Evolutionary conservation across 2,113 vertebrate genomes (phyloP), one percentile per base, ranked within the genome.

Genomic region (Gorilla gorilla): DNA sequence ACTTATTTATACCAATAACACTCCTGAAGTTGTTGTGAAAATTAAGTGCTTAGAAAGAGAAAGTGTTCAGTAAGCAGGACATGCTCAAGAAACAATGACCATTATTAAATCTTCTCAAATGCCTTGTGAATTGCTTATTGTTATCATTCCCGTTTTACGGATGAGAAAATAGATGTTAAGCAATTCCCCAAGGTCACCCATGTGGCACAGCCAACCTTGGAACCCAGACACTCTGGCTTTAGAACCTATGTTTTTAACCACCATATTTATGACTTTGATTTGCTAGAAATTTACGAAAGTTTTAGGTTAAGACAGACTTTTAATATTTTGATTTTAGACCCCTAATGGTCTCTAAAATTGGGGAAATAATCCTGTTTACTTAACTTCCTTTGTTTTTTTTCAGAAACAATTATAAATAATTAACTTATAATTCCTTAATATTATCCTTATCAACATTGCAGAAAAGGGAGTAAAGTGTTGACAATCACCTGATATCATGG

Each of bases 261-360:
- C 22, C 68, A 4, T 64, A 23, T 8, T 66, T 64, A 64, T 1
- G 40, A 25, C 11, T 83, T 83, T 81, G 38, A 50, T 64, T 59
- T 68, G 22, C 43, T 78, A 89, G 23, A 93, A 88, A 88, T 38
- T 40, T 94, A 81, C 27, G n/a, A 64, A 84, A 73, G 45, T 70
- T 89, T 91, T 78, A 75, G 50, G 43, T 18, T 18, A 72, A 90
- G 57, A 92, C 12, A 88, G 40, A 59, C 2, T 18, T 93, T 80
- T 32, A 16, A 93, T 72, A 75, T 70, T 68, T 68, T 55, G n/a
- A 92, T 80, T 92, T 97, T 89, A 91, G 72, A 81, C 5, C 35
- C 23, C 23, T 57, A 57, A 5, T 59, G 3, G n/a, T 85, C 79
- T 89, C 73, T 72, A 59, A 61, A 78, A 92, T 73, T 23, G 43